Base-by-base conservation (phyloP, 1,140 invertebrate species). In the Zaprionus gabonicus region DNA sequence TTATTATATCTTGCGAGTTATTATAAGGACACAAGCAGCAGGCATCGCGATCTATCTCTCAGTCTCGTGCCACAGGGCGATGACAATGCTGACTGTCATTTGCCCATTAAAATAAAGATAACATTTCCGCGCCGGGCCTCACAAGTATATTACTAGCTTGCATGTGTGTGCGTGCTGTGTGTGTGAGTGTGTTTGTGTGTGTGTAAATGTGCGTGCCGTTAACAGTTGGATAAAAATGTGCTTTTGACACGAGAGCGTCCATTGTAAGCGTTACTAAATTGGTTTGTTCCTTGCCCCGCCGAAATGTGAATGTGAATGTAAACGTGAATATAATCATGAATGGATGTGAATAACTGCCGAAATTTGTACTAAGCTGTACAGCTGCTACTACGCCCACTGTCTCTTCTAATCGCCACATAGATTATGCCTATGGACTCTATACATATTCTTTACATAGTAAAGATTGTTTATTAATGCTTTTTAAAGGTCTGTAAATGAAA, bases 181-280 rank as follows among this genome's bases (percentile, higher is more conserved):
- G 44, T 23, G 53, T 62, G 49, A 27, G 23, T 65, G 55, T 38
- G 23, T 23, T 28, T 13, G 59, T 55, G 49, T 46, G 46, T 41
- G 64, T 55, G 27, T 62, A 56, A 58, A 31, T 41, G 67, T 75
- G 68, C 65, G 72, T 73, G 66, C 51, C 58, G 74, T 73, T 79
- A 77, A 74, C 64, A 71, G 64, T 64, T 46, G 36, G 34, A 76
- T 74, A 87, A 81, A 90, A 80, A 92, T 87, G 90, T 77, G 80
- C 85, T 91, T 84, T 91, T 90, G 76, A 91, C 90, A 91, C 85
- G 90, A 87, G 71, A 90, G 68, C 75, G 51, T 75, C 74, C 85
- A 86, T 91, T 91, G 75, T 80, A 84, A 86, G 73, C 73, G 80
- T 71, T 68, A 91, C 71, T 87, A 82, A 91, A 91, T 91, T 90